phyloP scores from a whole-genome alignment of 2,797 vertebrate species.

The Etheostoma nigrum region DNA sequence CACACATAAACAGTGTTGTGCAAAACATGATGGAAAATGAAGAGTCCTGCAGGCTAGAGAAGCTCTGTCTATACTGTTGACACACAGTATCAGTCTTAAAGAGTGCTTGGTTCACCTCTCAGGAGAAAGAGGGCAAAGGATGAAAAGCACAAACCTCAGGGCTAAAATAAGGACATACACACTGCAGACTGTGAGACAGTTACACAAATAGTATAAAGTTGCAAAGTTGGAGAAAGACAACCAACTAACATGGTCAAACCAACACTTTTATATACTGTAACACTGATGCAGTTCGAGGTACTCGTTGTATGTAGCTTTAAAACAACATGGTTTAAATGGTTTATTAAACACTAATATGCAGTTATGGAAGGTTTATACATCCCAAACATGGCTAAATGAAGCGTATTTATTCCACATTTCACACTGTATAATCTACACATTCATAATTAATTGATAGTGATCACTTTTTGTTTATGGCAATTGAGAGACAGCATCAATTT shows the following conservation, averaged over 20 bases:
- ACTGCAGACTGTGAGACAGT: conserved; percentile 47
- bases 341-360: neutral
- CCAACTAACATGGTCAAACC: conserved; percentile 19
- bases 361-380: neutral
- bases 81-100: conserved; percentile 89
- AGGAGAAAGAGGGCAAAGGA: conserved; percentile 85
- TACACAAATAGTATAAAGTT: conserved; percentile 37
- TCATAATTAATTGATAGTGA: conserved; percentile 8
- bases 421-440: conserved; percentile 8
- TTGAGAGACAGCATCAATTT: conserved; percentile 2
- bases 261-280: conserved; percentile 21
- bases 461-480: conserved; percentile 13
- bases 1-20: conserved; percentile 66
- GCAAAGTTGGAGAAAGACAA: conserved; percentile 43
- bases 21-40: conserved; percentile 91
- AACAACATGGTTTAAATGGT: neutral
- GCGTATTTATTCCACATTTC: neutral
- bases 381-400: neutral
- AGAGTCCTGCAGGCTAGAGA: conserved; percentile 87
- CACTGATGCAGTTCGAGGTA: neutral
- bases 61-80: conserved; percentile 89
- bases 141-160: conserved; percentile 74
- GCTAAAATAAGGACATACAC: conserved; percentile 66
- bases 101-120: conserved; percentile 89
- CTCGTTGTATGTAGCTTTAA: neutral